Evolutionary conservation across 2,888 invertebrate species (phyloP).

Genomic region (Drosophila gaucha): DNA sequence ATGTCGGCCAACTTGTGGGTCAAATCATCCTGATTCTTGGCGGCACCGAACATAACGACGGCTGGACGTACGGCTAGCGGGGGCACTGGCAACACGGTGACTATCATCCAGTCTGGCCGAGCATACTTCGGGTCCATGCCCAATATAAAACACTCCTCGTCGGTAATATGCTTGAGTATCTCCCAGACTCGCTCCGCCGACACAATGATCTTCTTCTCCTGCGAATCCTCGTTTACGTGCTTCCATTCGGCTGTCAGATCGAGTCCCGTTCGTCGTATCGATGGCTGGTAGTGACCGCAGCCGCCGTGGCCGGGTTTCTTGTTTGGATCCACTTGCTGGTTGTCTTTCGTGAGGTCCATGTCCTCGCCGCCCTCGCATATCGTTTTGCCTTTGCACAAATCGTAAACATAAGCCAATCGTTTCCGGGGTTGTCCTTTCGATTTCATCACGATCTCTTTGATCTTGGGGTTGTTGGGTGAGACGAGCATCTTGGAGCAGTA

Average conservation of each 20-base stretch:
- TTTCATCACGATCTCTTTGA: constrained; percentile 91
- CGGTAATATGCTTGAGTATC: constrained; percentile 97
- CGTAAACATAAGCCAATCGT: constrained; percentile 97
- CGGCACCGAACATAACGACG: constrained; percentile 98
- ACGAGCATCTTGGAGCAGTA: constrained; percentile 99
- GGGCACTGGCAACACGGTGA: constrained; percentile 98
- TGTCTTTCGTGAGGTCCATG: constrained; percentile 95
- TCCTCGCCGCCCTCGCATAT: constrained; percentile 99
- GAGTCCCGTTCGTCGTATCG: constrained; percentile 93
- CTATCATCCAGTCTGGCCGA: constrained; percentile 99
- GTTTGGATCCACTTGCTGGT: constrained; percentile 86
- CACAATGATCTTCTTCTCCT: constrained; percentile 96
- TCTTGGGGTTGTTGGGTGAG: constrained; percentile 91
- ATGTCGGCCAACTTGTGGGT: constrained; percentile 99
- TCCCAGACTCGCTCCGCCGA: constrained; percentile 99
- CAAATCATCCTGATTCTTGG: constrained; percentile 99
- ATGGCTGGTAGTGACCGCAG: constrained; percentile 99
- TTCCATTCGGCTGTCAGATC: constrained; percentile 99
- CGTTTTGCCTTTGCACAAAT: constrained; percentile 98
- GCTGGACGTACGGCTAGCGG: constrained; percentile 98
- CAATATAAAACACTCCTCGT: constrained; percentile 97
- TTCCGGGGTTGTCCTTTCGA: constrained; percentile 98
- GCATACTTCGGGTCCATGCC: constrained; percentile 99
- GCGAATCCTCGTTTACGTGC: constrained; percentile 98
- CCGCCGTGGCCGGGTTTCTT: constrained; percentile 93